Conservation (phyloP, 1,140 invertebrate species). For the Bradynema listronoti region DNA sequence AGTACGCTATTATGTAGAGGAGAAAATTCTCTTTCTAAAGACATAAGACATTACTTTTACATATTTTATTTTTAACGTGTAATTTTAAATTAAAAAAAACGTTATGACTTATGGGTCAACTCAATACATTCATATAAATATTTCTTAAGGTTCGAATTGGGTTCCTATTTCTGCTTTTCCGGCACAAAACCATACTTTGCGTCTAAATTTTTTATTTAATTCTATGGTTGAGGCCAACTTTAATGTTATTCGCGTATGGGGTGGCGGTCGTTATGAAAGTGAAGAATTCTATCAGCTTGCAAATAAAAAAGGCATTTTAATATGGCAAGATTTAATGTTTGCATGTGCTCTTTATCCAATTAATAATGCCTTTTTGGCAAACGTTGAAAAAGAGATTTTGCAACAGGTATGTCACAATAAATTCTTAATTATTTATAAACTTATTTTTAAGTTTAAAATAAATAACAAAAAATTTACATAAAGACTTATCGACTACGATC, state of each 20-base stretch:
- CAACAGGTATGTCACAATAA: too few relatives aligned
- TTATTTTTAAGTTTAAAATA: not conserved
- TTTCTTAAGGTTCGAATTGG: slow-evolving; percentile 31
- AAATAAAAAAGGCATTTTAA: slow-evolving; percentile 56
- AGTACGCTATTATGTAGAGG: too few relatives aligned
- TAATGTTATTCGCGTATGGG: slow-evolving; percentile 93
- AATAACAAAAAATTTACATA: slow-evolving; percentile 19
- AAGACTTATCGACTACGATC: slow-evolving; percentile 72
- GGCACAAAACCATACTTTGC: slow-evolving; percentile 16
- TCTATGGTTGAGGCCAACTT: slow-evolving; percentile 74
- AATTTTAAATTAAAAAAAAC: too few relatives aligned
- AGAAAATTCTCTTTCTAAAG: too few relatives aligned
- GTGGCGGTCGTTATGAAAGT: slow-evolving; percentile 87
- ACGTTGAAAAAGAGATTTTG: slow-evolving; percentile 71
- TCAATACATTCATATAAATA: too few relatives aligned
- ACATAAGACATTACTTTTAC: too few relatives aligned
- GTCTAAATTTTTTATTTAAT: slow-evolving; percentile 63
- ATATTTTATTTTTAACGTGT: too few relatives aligned
- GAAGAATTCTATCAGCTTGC: slow-evolving; percentile 78
- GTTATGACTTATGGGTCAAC: too few relatives aligned
- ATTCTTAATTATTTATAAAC: too few relatives aligned
- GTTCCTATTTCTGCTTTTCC: slow-evolving; percentile 24
- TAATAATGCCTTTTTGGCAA: slow-evolving; percentile 67
- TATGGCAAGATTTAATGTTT: slow-evolving; percentile 79
- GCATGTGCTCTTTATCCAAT: slow-evolving; percentile 90